A percentile compares a stretch with the other conserved stretches of the same genome.
phyloP scores from a whole-genome alignment of 2,113 vertebrate genomes.

The Psettodes erumei region DNA sequence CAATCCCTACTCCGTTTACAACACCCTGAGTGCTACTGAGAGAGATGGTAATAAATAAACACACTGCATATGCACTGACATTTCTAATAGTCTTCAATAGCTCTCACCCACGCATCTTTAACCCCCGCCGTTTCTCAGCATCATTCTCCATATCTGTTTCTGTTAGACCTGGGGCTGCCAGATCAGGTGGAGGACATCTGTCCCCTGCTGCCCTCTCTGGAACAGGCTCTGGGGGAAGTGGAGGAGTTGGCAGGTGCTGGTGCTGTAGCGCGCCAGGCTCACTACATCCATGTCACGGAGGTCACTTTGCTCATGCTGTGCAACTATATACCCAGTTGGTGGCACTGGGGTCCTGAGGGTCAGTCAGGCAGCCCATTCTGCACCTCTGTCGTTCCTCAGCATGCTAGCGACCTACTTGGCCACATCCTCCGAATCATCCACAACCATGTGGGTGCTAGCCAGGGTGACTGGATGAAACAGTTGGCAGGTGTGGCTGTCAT shows the following conservation, averaged over 20 bases:
- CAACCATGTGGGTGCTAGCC: slow-evolving; percentile 91
- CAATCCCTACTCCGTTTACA: slow-evolving; percentile 89
- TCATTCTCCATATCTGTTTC: slow-evolving; percentile 19
- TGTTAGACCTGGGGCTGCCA: slow-evolving; percentile 84
- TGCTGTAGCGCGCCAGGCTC: slow-evolving; percentile 88
- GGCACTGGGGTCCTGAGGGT: slow-evolving; percentile 84
- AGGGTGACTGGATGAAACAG: slow-evolving; percentile 95
- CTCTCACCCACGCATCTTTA: not conserved
- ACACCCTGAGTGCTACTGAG: slow-evolving; percentile 83
- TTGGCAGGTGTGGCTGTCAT: slow-evolving; percentile 85
- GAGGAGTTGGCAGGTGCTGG: slow-evolving; percentile 86
- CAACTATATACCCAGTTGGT: slow-evolving; percentile 93
- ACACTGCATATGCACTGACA: not conserved
- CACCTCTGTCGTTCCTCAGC: slow-evolving; percentile 86
- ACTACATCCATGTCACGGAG: slow-evolving; percentile 90
- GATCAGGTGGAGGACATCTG: slow-evolving; percentile 84
- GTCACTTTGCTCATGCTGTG: slow-evolving; percentile 93
- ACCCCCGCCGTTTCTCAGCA: not conserved
- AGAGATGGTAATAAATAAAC: slow-evolving; percentile 84
- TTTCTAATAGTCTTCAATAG: not conserved
- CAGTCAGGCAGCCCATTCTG: slow-evolving; percentile 77
- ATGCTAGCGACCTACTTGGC: slow-evolving; percentile 90
- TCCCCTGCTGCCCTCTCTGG: slow-evolving; percentile 89
- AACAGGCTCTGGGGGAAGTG: slow-evolving; percentile 89
- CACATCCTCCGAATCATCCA: slow-evolving; percentile 92